phyloP scores from a whole-genome alignment of 53 echinoderm and acorn worm genomes.

The Apostichopus leukothele region DNA sequence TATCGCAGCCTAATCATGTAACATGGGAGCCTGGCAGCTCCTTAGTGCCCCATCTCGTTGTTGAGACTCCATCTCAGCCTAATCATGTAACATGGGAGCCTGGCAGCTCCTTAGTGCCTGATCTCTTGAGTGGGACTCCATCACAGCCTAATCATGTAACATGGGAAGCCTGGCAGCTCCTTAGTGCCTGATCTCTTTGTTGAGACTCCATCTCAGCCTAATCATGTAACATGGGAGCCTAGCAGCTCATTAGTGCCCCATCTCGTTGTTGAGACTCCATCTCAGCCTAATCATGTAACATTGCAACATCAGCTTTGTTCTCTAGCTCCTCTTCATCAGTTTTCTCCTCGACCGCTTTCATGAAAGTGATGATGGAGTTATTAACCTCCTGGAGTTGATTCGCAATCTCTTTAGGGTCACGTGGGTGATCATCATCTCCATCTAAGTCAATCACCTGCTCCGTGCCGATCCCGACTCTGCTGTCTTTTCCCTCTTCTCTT shows the following conservation, averaged over 20 bases:
- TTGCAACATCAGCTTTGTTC: conserved; percentile 14
- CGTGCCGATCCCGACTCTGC: not conserved
- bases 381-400: conserved; percentile 54
- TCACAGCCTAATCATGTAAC: too few relatives aligned
- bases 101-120: too few relatives aligned
- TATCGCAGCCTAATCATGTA: not conserved
- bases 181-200: not conserved
- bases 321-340: conserved; percentile 45
- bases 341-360: conserved; percentile 75
- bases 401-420: conserved; percentile 63
- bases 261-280: too few relatives aligned
- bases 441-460: conserved; percentile 15
- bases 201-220: not conserved
- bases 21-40: not conserved
- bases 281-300: conserved; percentile 19
- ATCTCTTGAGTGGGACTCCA: too few relatives aligned
- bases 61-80: not conserved
- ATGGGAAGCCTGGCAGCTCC: too few relatives aligned
- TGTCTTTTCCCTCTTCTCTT: conserved; percentile 26
- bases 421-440: conserved; percentile 53
- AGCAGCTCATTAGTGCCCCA: too few relatives aligned
- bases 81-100: conserved; percentile 18
- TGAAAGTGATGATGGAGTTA: conserved; percentile 67
- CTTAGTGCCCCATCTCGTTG: too few relatives aligned
- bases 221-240: conserved; percentile 1